Evolutionary conservation across 2,113 vertebrate species (phyloP).

Genomic region (Hucho hucho): DNA sequence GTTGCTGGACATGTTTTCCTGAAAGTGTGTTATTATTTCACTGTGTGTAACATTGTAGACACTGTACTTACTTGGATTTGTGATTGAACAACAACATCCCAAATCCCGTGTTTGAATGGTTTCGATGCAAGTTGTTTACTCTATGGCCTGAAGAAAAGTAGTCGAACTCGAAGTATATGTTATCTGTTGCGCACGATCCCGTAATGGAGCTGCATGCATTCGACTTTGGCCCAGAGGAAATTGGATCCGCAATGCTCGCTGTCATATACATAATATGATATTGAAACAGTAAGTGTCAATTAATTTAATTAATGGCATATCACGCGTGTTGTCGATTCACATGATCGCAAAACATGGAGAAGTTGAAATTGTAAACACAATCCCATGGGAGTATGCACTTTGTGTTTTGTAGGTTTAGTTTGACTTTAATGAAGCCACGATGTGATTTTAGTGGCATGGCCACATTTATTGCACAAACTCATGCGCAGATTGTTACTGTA

Average conservation of each 20-base stretch:
- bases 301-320: constrained; percentile 8
- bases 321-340: not conserved
- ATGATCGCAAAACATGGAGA: not conserved
- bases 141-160: constrained; percentile 15
- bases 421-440: not conserved
- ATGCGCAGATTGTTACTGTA: not conserved
- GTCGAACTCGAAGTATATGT: constrained; percentile 47
- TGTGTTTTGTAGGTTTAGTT: no score
- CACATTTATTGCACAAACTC: not conserved
- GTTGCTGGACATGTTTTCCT: constrained; percentile 69
- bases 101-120: not conserved
- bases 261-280: constrained; percentile 45
- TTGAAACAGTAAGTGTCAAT: constrained; percentile 54
- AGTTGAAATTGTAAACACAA: not conserved
- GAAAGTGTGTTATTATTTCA: constrained; percentile 45
- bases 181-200: constrained; percentile 63
- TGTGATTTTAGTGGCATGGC: not conserved
- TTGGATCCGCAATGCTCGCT: constrained; percentile 56
- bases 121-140: not conserved
- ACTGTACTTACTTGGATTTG: not conserved
- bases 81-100: not conserved
- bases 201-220: constrained; percentile 66
- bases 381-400: no score
- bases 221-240: constrained; percentile 69
- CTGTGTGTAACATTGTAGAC: constrained; percentile 39